Percentiles rank a stretch among this genome's conserved stretches.
phyloP scores from a whole-genome alignment of 35 echinoderm and acorn worm genomes.

The Lytechinus variegatus region DNA sequence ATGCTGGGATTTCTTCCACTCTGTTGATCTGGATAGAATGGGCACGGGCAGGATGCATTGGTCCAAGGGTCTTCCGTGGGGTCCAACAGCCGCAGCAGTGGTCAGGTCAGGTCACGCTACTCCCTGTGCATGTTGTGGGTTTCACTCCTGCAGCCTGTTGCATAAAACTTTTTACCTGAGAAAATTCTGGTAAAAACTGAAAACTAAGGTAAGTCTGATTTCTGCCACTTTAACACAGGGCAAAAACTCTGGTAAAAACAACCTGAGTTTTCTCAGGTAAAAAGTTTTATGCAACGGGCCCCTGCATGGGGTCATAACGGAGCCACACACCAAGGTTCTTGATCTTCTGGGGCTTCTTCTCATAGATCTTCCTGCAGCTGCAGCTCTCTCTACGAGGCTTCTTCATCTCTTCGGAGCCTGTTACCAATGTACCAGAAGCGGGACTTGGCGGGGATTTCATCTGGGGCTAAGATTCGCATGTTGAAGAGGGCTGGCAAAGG shows the following conservation, averaged over 20 bases:
- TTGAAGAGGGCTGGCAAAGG: constrained; percentile 78
- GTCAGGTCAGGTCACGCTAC: constrained; percentile 94
- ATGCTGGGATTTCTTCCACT: constrained; percentile 73
- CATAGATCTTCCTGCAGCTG: constrained; percentile 81
- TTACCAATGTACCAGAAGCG: constrained; percentile 98
- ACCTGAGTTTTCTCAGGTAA: too few relatives aligned
- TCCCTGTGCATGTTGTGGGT: constrained; percentile 99
- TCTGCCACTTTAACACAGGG: too few relatives aligned
- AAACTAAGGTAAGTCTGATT: too few relatives aligned
- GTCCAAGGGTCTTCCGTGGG: constrained; percentile 94
- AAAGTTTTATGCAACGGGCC: too few relatives aligned
- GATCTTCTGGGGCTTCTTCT: constrained; percentile 87
- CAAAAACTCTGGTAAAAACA: too few relatives aligned
- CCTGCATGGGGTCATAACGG: constrained; percentile 97
- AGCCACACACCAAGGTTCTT: constrained; percentile 99
- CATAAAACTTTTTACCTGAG: too few relatives aligned
- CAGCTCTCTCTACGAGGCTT: constrained; percentile 88
- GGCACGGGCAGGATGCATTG: constrained; percentile 87
- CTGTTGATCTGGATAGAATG: constrained; percentile 94
- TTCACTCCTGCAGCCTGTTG: constrained; percentile 87
- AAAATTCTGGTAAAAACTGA: too few relatives aligned
- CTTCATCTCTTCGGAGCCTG: constrained; percentile 96
- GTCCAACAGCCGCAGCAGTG: constrained; percentile 88
- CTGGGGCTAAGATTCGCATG: constrained; percentile 96
- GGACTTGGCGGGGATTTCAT: constrained; percentile 92